Conservation (phyloP, 2,888 invertebrate genomes). For the Pycnomerus fuliginosus region DNA sequence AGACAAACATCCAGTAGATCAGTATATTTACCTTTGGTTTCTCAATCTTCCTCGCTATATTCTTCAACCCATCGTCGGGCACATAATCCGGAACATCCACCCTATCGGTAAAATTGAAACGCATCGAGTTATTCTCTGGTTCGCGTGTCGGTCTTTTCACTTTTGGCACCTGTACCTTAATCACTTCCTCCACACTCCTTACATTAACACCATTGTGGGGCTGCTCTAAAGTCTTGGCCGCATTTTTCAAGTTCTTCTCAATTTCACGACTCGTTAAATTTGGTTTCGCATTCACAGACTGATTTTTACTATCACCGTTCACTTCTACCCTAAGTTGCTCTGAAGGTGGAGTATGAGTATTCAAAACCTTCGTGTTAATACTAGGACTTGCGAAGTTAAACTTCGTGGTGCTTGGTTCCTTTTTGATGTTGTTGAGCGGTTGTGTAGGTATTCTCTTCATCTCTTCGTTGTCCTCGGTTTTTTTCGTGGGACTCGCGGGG, state of each 20-base stretch:
- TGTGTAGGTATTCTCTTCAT: too few relatives aligned
- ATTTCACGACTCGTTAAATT: constrained; percentile 62
- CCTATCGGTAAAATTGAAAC: constrained; percentile 83
- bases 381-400: constrained; percentile 17
- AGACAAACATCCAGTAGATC: too few relatives aligned
- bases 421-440: too few relatives aligned
- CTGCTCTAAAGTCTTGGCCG: constrained; percentile 61
- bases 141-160: constrained; percentile 37
- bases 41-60: constrained; percentile 62
- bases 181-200: constrained; percentile 19
- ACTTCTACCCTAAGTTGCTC: constrained; percentile 37
- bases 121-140: constrained; percentile 65
- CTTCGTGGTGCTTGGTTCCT: constrained; percentile 5
- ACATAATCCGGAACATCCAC: constrained; percentile 90
- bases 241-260: constrained; percentile 69
- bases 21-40: constrained; percentile 76
- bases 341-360: constrained; percentile 30
- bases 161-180: constrained; percentile 35
- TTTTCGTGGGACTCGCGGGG: background rate
- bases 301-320: constrained; percentile 29
- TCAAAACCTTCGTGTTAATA: constrained; percentile 31
- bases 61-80: constrained; percentile 79
- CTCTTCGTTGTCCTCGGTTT: too few relatives aligned
- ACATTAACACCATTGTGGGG: constrained; percentile 31
- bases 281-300: too few relatives aligned